Conservation (phyloP, 1,140 invertebrate genomes). For the Cephus cinctus region DNA sequence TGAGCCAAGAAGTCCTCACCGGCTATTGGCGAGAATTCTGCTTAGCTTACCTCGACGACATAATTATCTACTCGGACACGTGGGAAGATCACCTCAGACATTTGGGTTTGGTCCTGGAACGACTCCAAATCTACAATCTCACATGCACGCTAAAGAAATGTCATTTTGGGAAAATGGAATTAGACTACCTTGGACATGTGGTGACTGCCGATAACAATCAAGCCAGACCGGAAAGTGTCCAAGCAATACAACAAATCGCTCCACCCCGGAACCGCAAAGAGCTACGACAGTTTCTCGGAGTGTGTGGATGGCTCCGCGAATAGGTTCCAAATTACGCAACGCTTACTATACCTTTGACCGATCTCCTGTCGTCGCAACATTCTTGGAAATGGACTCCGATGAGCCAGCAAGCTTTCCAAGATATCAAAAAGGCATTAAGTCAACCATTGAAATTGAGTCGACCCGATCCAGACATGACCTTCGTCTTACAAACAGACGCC, state of each 20-base stretch:
- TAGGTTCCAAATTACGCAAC: constrained; percentile 8
- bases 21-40: constrained; percentile 17
- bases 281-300: not conserved
- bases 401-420: not conserved
- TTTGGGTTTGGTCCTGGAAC: constrained; percentile 13
- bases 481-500: constrained; percentile 14
- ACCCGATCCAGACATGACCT: constrained; percentile 9
- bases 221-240: not conserved
- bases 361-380: not conserved
- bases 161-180: constrained; percentile 7
- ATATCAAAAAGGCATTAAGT: not conserved
- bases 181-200: constrained; percentile 25
- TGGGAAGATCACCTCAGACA: constrained; percentile 17
- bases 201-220: constrained; percentile 15
- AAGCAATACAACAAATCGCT: not conserved
- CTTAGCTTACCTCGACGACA: constrained; percentile 33
- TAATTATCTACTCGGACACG: constrained; percentile 20
- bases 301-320: not conserved
- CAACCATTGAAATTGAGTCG: constrained; percentile 14
- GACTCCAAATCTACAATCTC: constrained; percentile 13
- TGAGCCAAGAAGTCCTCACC: constrained; percentile 6
- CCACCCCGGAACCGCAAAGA: not conserved
- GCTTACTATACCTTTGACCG: not conserved
- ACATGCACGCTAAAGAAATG: constrained; percentile 19
- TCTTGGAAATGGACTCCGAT: not conserved